Evolutionary conservation across 2,888 invertebrate genomes (phyloP), one percentile per base, ranked within the genome.

Genomic region (Biston betularia): DNA sequence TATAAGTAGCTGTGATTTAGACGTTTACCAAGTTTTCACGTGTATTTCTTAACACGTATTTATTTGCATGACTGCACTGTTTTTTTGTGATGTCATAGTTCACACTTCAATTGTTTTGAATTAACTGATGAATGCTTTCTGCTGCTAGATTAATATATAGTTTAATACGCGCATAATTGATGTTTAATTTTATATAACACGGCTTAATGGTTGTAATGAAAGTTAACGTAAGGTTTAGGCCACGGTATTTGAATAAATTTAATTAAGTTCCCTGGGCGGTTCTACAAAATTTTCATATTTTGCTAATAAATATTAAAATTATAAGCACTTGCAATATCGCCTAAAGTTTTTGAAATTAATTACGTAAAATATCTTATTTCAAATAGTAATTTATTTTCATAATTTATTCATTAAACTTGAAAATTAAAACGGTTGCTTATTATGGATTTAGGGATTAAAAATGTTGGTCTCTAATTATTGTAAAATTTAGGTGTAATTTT

Each of bases 201-300:
- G 53, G 48, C n/a, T 50, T 48, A 38, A 62, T 44, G 44, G 48
- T 54, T 49, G 38, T 49, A 56, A 56, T 38, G 48, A 44, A 54
- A 40, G 58, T 65, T 49, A 48, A 14, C 35, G 54, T 35, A 34
- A 55, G 24, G 49, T n/a, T 53, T 58, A 64, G 48, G 52, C 56
- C 14, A 24, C 48, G 5, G 14, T 65, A 55, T 49, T 60, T 50
- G 55, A 65, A 65, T 65, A 59, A 65, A 61, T 56, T 65, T 61
- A 65, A 66, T 62, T 61, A 42, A 53, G 57, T 62, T 61, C 52
- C 46, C 52, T 35, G 46, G 53, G 60, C n/a, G 59, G 50, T 42
- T 49, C 14, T 38, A 24, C 15, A 62, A 58, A 62, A 66, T 66
- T 62, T 66, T 66, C 62, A 66, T 66, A 54, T 58, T 62, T 63